These are phyloP conservation scores for Nemopilema nomurai DNA, from an alignment of 30 jellyfish, hydroid and myxozoan species.

Conservation along the genomic window DNA sequence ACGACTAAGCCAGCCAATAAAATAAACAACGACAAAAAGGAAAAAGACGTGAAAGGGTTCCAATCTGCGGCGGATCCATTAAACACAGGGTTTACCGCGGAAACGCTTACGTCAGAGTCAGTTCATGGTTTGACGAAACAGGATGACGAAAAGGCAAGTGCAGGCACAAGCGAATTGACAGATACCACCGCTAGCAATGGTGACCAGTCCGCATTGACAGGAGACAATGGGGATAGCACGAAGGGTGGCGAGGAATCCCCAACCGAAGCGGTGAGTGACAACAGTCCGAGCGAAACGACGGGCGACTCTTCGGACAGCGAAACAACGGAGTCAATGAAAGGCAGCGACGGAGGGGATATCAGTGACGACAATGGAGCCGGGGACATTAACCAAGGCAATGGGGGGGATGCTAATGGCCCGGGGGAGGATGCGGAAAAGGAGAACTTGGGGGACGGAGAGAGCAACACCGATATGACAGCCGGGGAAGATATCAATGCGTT, in stretches of 20 bases:
- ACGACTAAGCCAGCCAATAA: background rate
- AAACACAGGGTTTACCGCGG: conserved; percentile 45
- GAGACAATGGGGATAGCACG: background rate
- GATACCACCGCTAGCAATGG: conserved; percentile 13
- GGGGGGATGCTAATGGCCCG: conserved; percentile 24
- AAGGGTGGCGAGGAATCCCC: conserved; percentile 3
- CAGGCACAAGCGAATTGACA: conserved; percentile 3
- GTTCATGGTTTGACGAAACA: conserved; percentile 19
- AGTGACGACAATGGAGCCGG: background rate
- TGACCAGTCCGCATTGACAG: conserved; percentile 10
- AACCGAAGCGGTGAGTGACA: background rate
- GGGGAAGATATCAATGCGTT: conserved; percentile 18
- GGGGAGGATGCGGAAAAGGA: conserved; percentile 16
- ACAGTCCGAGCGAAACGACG: background rate
- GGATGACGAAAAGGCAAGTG: conserved; percentile 20
- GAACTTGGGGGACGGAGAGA: background rate
- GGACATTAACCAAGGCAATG: conserved; percentile 6
- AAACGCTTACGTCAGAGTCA: conserved; percentile 62
- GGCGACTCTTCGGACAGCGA: conserved; percentile 7
- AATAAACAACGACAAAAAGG: conserved; percentile 2
- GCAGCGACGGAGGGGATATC: conserved; percentile 1
- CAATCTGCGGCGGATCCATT: conserved; percentile 16
- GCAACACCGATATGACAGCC: conserved; percentile 1
- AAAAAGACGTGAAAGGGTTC: background rate
- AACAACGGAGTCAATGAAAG: background rate